Base-by-base conservation (phyloP, 2,113 vertebrate genomes). In the Phalacrocorax pelagicus region DNA sequence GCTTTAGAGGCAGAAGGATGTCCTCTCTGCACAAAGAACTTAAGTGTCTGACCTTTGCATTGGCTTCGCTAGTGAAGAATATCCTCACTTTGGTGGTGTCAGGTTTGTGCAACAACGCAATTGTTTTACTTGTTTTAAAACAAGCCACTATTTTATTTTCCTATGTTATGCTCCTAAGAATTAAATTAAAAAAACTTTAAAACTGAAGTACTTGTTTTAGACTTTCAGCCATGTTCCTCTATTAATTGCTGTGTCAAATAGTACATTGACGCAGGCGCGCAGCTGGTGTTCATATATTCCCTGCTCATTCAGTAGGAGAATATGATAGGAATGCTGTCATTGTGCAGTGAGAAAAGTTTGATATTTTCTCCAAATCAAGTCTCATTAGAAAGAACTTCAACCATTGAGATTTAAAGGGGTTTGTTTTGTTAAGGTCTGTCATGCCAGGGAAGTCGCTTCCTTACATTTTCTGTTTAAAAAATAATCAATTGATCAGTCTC, bases 291-390 rank as follows among this genome's bases (percentile, higher is more conserved):
- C 77, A 23, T 90, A 22, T 90, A 92, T 80, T 95, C 66, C 73
- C 81, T 80, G 84, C 81, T 92, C 70, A 80, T 87, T 97, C 94
- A 91, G 3, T 82, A 81, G 94, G 87, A 96, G 96, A 96, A 92
- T 90, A 95, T 92, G 89, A 91, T 79, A 90, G 84, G 94, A 97
- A 96, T 95, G 91, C 81, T 93, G 81, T 93, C 70, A 70, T 78
- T 80, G 34, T 88, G 86, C 44, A 47, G 73, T 91, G 84, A 95
- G 84, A 85, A 72, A 94, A 95, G 74, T 89, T 86, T 94, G 83
- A 69, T 96, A 62, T 94, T 91, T 96, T 94, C 46, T 34, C 49
- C 21, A 85, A 61, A 86, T 82, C 44, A 49, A 77, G 54, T 81
- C 74, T 65, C 62, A n/a, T 82, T 96, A 85, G 92, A 75, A 92